Evolutionary conservation across 2,113 vertebrate genomes (phyloP).

Genomic region (Nesogale talazaci): DNA sequence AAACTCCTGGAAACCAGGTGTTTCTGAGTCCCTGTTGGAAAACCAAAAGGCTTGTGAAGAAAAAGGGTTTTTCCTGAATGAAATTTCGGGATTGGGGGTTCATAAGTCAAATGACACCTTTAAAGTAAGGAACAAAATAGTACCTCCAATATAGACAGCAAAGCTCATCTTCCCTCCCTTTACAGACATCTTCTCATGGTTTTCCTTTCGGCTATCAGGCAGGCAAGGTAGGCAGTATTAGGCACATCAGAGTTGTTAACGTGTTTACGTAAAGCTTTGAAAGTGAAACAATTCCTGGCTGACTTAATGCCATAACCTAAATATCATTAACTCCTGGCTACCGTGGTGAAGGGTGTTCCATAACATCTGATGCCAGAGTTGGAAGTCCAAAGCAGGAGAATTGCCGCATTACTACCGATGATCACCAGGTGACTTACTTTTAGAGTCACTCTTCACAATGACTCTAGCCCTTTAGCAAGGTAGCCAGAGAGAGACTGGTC

Average conservation of each 20-base stretch:
- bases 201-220: constrained; percentile 80
- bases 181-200: constrained; percentile 76
- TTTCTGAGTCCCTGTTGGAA: constrained; percentile 53
- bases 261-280: constrained; percentile 83
- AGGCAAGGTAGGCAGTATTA: constrained; percentile 80
- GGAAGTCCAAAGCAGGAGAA: constrained; percentile 75
- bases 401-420: constrained; percentile 49
- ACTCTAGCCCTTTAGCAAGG: constrained; percentile 68
- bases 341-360: constrained; percentile 61
- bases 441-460: constrained; percentile 37
- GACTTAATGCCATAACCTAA: constrained; percentile 76
- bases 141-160: too few species aligned
- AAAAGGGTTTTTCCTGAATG: neutral
- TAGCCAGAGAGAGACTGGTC: constrained; percentile 21
- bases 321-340: constrained; percentile 72
- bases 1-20: constrained; percentile 57
- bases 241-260: constrained; percentile 80
- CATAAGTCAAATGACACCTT: constrained; percentile 42
- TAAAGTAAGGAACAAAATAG: constrained; percentile 31
- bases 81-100: neutral
- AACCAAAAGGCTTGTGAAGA: neutral
- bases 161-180: neutral
- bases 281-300: constrained; percentile 83
- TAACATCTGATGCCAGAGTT: constrained; percentile 75
- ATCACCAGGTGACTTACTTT: constrained; percentile 70